Evolutionary conservation across 2,888 invertebrate species (phyloP).

Genomic region (Drosophila stalkeri): DNA sequence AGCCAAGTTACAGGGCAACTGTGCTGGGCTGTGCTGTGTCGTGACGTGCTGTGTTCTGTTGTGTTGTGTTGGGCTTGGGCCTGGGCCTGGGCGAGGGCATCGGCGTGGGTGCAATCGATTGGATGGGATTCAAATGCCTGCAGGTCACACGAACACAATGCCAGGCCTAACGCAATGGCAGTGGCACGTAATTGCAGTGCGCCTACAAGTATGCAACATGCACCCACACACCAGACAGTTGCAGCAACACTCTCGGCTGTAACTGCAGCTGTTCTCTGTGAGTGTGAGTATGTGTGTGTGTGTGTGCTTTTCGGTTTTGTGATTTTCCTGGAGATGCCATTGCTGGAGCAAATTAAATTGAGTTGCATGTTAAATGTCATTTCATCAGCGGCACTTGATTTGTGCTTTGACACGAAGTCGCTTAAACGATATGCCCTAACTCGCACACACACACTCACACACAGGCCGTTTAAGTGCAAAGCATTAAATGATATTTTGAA

Average conservation of each 20-base stretch:
- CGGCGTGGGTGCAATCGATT: constrained; percentile 52
- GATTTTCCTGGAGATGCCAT: constrained; percentile 44
- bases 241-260: constrained; percentile 18
- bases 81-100: constrained; percentile 8
- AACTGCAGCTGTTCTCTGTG: constrained; percentile 10
- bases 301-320: constrained; percentile 19
- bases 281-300: neutral
- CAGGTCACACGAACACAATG: constrained; percentile 54
- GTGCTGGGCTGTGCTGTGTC: neutral
- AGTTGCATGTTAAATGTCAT: constrained; percentile 79
- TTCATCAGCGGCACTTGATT: constrained; percentile 73
- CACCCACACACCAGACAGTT: constrained; percentile 35
- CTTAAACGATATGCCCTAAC: constrained; percentile 8
- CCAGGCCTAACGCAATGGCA: constrained; percentile 42
- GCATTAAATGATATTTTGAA: constrained; percentile 76
- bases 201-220: constrained; percentile 64
- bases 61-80: constrained; percentile 6
- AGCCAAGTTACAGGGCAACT: constrained; percentile 30
- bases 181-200: constrained; percentile 71
- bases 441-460: constrained; percentile 7
- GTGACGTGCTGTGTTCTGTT: neutral
- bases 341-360: constrained; percentile 76
- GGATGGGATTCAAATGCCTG: constrained; percentile 64
- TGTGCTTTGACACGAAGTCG: constrained; percentile 67
- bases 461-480: constrained; percentile 54